Evolutionary conservation across 2,797 vertebrate genomes (phyloP), one percentile per base, ranked within the genome.

Genomic region (Urophycis tenuis): DNA sequence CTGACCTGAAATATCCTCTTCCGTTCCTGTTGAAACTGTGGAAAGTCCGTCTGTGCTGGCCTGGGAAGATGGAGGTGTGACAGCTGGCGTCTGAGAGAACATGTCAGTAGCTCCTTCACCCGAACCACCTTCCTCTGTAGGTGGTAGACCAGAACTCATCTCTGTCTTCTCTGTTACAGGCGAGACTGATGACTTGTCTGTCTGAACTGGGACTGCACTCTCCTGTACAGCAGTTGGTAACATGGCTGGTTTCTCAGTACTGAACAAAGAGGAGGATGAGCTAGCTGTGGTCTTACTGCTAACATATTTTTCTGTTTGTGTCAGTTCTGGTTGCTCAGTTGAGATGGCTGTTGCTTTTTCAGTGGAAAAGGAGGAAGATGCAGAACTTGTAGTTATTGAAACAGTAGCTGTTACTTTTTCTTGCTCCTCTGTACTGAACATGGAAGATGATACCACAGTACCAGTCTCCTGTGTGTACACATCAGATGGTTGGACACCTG

Each of bases 401-500:
- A 49, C 41, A 6, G 41, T 17, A 49, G 41, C 41, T 49, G 41
- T 2, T 49, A 17, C 41, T 49, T 33, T 76, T 79, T 76, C 39
- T 71, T 82, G 71, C 74, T 77, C 81, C 49, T 81, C 82, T 84
- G 82, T 85, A 71, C 74, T 84, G 25, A 82, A 80, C 35, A 82
- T 6, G 22, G 79, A 81, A 77, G 79, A 74, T 2, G 2, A 2
- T 73, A 64, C 29, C 8, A 67, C 60, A 67, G 60, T 67, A 29
- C 25, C 22, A n/a, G 25, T 67, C 22, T 67, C n/a, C 12, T n/a
- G 76, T 53, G 60, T 67, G 53, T 12, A 74, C 17, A 67, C 69
- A 30, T 75, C 77, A 30, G 45, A 11, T 31, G 34, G 74, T 17
- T 71, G 70, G n/a, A 41, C 74, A 14, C 29, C 64, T 45, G 74